Evolutionary conservation across 2,797 vertebrate species (phyloP).

Genomic region (Macrochelys suwanniensis): DNA sequence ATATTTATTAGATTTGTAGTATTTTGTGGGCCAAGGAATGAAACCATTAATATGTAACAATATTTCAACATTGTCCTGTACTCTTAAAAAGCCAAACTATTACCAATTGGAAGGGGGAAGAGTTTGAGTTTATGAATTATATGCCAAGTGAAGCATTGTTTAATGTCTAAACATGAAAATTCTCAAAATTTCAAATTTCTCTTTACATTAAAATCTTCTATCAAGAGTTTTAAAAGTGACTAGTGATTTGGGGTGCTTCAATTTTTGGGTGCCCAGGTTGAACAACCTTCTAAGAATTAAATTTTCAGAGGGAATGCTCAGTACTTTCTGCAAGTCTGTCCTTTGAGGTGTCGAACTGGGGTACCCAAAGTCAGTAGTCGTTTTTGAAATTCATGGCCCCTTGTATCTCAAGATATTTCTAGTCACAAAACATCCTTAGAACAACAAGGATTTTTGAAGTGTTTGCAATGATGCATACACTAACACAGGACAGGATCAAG

Average conservation of each 20-base stretch:
- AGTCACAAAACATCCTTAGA: background rate
- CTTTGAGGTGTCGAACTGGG: no score
- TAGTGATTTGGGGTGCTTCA: background rate
- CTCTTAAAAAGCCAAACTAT: background rate
- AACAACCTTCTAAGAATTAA: background rate
- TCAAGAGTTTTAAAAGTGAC: background rate
- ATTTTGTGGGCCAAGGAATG: background rate
- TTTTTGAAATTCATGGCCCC: background rate
- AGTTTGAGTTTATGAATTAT: background rate
- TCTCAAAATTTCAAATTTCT: background rate
- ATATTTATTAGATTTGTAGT: background rate
- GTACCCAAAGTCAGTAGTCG: background rate
- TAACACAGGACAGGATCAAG: background rate
- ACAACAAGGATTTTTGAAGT: background rate
- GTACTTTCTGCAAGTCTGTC: no score
- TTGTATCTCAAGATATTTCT: background rate
- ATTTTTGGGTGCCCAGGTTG: background rate
- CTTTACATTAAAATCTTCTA: background rate
- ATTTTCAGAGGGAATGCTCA: background rate
- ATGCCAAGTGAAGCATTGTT: background rate
- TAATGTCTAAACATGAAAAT: background rate
- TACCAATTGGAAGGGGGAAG: no score
- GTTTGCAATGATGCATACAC: background rate
- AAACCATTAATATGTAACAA: accelerated
- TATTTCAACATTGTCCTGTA: background rate